A percentile compares a stretch with the other conserved stretches of the same genome.
phyloP scores from a whole-genome alignment of 2,888 invertebrate species.

The Drosophila gaucha region DNA sequence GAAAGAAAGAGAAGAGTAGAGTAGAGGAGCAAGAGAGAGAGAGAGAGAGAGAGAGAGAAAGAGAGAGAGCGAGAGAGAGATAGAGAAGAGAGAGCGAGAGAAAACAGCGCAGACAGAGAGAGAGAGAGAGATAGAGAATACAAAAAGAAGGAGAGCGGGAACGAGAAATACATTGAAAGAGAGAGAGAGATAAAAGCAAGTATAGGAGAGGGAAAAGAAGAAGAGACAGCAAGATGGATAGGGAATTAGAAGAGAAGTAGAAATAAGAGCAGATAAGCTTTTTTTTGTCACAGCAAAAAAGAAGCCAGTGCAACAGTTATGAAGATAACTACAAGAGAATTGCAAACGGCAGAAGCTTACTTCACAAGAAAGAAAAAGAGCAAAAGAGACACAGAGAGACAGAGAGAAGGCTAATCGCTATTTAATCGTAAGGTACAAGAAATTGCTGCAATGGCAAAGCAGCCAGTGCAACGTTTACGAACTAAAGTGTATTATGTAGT shows the following conservation, averaged over 20 bases:
- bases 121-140: neutral
- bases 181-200: too few species aligned
- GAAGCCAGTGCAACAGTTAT: neutral
- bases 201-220: neutral
- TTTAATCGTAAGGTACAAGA: too few species aligned
- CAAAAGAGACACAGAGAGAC: neutral
- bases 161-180: neutral
- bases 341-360: too few species aligned
- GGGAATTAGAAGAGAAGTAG: too few species aligned
- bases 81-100: neutral
- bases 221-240: neutral
- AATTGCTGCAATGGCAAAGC: neutral
- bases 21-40: neutral
- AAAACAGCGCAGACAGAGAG: neutral
- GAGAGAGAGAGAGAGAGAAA: neutral
- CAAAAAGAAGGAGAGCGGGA: neutral
- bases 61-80: neutral
- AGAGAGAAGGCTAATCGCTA: neutral
- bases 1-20: too few species aligned
- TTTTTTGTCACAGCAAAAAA: neutral
- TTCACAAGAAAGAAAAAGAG: neutral
- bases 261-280: too few species aligned
- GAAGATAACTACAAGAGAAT: neutral
- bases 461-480: constrained; percentile 14
- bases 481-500: too few species aligned